Evolutionary conservation across 2,888 invertebrate genomes (phyloP).

Genomic region (Drosophila neotestacea): DNA sequence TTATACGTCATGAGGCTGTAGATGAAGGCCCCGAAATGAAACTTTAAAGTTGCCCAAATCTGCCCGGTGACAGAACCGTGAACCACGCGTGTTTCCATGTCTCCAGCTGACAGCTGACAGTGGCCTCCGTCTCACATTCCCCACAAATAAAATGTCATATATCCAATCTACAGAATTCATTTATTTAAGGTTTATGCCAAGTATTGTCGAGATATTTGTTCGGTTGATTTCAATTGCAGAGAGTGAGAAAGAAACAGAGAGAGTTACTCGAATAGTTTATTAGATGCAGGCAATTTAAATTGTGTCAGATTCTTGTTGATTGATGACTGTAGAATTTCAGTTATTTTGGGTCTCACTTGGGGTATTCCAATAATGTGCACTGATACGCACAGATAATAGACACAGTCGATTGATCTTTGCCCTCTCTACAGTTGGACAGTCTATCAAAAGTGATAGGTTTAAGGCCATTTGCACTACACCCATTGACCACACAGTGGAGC

Average conservation of each 20-base stretch:
- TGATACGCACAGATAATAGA: conserved; percentile 34
- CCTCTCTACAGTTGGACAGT: conserved; percentile 44
- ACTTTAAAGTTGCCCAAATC: conserved; percentile 56
- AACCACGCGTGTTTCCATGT: conserved; percentile 29
- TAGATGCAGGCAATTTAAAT: conserved; percentile 74
- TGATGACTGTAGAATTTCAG: conserved; percentile 67
- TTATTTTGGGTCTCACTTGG: conserved; percentile 14
- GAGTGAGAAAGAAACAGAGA: conserved; percentile 4
- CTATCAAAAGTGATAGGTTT: conserved; percentile 57
- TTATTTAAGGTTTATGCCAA: conserved; percentile 30
- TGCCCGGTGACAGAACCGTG: conserved; percentile 57
- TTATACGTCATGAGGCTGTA: conserved; percentile 28
- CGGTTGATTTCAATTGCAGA: conserved; percentile 45
- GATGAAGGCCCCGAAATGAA: conserved; percentile 29
- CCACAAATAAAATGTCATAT: conserved; percentile 47
- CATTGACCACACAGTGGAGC: conserved; percentile 42
- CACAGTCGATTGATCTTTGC: conserved; percentile 68
- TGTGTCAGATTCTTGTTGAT: conserved; percentile 72
- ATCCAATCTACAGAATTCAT: conserved; percentile 43
- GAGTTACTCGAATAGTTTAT: conserved; percentile 27
- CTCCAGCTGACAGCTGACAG: conserved; percentile 73
- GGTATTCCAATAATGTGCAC: conserved; percentile 39
- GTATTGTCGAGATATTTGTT: conserved; percentile 27
- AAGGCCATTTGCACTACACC: conserved; percentile 53
- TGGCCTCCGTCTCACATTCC: conserved; percentile 36